Percentiles rank a stretch among this genome's conserved stretches.
Conservation (phyloP, 2,113 vertebrate species). For the Gopherus evgoodei region DNA sequence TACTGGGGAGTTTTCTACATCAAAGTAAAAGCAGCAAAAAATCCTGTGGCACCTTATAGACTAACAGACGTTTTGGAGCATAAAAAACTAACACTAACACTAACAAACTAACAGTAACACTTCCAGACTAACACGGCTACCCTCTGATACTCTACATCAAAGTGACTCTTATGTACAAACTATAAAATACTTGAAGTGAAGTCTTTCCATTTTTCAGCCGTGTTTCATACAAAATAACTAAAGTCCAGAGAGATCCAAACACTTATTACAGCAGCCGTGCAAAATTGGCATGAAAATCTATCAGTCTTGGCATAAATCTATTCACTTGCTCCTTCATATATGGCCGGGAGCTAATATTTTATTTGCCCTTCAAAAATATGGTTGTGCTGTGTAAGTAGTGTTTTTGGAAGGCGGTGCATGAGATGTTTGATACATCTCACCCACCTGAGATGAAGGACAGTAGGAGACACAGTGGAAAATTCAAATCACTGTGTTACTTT, state of each 20-base stretch:
- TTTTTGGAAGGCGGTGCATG: not conserved
- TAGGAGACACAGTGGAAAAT: rapidly evolving
- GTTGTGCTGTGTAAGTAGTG: not conserved
- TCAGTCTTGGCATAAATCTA: not conserved
- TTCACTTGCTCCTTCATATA: not conserved
- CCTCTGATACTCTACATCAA: not conserved
- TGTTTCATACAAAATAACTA: not conserved
- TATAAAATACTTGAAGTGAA: not conserved
- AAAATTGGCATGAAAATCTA: not conserved
- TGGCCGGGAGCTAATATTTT: not conserved
- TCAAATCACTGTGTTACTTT: rapidly evolving
- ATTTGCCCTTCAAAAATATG: not conserved
- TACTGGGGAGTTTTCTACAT: not conserved
- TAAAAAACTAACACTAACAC: too few relatives aligned
- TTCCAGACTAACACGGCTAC: too few relatives aligned
- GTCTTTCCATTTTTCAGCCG: not conserved
- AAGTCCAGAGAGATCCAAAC: not conserved
- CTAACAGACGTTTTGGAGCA: too few relatives aligned
- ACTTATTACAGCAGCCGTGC: not conserved
- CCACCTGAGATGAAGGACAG: not conserved
- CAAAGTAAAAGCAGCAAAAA: not conserved
- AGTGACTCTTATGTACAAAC: not conserved
- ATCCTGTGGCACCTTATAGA: too few relatives aligned
- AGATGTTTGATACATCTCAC: not conserved
- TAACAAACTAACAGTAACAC: too few relatives aligned